These are phyloP conservation scores for Lochmaea crataegi DNA, from an alignment of 2,888 invertebrate genomes.

Conservation along the genomic window DNA sequence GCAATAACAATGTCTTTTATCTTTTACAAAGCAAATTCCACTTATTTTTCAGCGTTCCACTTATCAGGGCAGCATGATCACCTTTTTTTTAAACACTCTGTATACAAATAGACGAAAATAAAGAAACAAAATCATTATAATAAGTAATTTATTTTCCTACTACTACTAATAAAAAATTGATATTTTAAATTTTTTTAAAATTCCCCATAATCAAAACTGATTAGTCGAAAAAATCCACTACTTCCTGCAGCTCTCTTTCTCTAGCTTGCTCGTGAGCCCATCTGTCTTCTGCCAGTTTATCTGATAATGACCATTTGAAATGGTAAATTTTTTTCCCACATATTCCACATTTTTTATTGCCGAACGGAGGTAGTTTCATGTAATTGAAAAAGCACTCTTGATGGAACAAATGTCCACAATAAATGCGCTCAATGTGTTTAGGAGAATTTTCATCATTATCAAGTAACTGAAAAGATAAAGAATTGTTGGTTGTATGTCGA, in stretches of 20 bases:
- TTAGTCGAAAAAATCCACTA: conserved; percentile 73
- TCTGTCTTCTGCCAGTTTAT: conserved; percentile 77
- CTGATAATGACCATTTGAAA: conserved; percentile 78
- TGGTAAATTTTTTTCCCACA: conserved; percentile 77
- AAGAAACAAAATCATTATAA: too few relatives aligned
- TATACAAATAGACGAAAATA: too few relatives aligned
- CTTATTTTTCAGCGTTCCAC: too few relatives aligned
- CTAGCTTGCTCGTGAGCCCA: conserved; percentile 85
- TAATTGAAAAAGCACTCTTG: conserved; percentile 74
- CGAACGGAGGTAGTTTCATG: conserved; percentile 80
- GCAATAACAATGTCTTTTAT: too few relatives aligned
- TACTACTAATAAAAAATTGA: neutral
- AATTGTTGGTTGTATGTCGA: neutral
- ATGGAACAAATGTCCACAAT: conserved; percentile 81
- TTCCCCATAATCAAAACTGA: neutral
- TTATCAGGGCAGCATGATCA: too few relatives aligned
- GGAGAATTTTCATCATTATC: conserved; percentile 71
- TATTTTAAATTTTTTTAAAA: neutral
- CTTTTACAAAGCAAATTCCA: too few relatives aligned
- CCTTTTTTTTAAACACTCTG: too few relatives aligned
- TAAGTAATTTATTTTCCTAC: neutral
- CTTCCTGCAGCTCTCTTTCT: conserved; percentile 79
- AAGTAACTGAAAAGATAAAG: conserved; percentile 62
- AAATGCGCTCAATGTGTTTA: conserved; percentile 75
- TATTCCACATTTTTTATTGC: conserved; percentile 75